These are phyloP conservation scores for Ailurus styani DNA, from an alignment of 2,113 vertebrate species.

Conservation along the genomic window DNA sequence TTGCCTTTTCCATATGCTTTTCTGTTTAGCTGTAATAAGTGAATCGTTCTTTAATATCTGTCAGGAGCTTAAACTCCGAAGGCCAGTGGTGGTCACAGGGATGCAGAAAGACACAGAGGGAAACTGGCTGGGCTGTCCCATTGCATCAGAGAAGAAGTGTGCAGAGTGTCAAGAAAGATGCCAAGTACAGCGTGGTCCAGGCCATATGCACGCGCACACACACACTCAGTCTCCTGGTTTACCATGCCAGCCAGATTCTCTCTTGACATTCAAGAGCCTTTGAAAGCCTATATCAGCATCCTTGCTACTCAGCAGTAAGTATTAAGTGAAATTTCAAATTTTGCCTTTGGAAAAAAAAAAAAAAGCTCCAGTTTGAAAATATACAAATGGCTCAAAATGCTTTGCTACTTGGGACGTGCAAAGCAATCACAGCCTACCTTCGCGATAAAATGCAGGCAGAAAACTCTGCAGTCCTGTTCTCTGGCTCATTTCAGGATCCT, in stretches of 20 bases:
- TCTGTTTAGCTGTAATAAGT: slow-evolving; percentile 70
- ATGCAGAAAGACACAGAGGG: neutral
- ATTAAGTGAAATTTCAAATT: neutral
- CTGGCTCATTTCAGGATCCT: neutral
- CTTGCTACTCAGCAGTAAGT: neutral
- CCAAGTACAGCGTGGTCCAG: accelerated
- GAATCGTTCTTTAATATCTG: slow-evolving; percentile 76
- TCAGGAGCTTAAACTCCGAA: slow-evolving; percentile 52
- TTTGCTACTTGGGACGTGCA: neutral
- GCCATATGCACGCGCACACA: accelerated
- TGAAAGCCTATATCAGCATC: accelerated
- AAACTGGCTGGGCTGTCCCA: neutral
- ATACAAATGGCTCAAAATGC: neutral
- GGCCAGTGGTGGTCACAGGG: slow-evolving; percentile 36
- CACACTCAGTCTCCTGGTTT: accelerated
- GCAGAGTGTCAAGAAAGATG: neutral
- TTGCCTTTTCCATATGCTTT: slow-evolving; percentile 80
- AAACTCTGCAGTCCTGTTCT: neutral
- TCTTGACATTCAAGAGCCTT: neutral
- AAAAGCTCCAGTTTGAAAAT: neutral
- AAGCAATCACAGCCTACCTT: neutral
- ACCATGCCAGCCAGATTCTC: neutral
- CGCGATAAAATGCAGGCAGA: neutral
- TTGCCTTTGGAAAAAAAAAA: neutral
- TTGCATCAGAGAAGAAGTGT: neutral